Evolutionary conservation across 2,888 invertebrate genomes (phyloP), one percentile per base, ranked within the genome.

Genomic region (Cantharis flavilabris): DNA sequence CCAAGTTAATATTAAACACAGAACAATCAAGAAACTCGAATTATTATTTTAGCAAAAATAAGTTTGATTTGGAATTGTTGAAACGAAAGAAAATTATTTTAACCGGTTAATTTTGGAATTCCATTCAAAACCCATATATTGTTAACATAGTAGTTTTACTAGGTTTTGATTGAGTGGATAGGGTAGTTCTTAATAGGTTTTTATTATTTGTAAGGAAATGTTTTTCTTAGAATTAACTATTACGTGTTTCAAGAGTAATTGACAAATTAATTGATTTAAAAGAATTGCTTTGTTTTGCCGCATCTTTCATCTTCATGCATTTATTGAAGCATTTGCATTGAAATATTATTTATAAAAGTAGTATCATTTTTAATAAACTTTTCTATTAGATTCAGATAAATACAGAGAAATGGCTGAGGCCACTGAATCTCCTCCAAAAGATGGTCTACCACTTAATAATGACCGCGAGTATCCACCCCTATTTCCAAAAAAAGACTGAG

Each of bases 381-480:
- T 80, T 76, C 75, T 70, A 70, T 73, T 88, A 95, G 95, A 95
- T 84, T 93, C 94, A 83, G 94, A 94, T 87, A 94, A 94, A 88
- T 91, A 91, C 85, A 90, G 91, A 83, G 94, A 94, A 89, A 93
- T 95, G 91, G 92, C 92, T 84, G 92, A 92, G 78, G 94, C 94
- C 70, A 91, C 92, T 81, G 93, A 93, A 87, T 90, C 92, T 70
- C 91, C 94, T 73, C 91, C 94, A 77, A 92, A 92, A 85, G 92
- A 91, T 76, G 89, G 91, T 81, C 93, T 94, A 89, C 93, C 94
- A 87, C 92, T 96, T 88, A 94, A 94, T 86, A 95, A 96, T 89
- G 95, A 94, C 82, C 89, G 91, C 82, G 96, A 96, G 90, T 96
- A 96, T 89, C 96, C 96, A 83, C 96, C 96, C 80, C 93, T 96